These are phyloP conservation scores for Urocyon cinereoargenteus DNA, from an alignment of 2,797 vertebrate species.

Conservation along the genomic window DNA sequence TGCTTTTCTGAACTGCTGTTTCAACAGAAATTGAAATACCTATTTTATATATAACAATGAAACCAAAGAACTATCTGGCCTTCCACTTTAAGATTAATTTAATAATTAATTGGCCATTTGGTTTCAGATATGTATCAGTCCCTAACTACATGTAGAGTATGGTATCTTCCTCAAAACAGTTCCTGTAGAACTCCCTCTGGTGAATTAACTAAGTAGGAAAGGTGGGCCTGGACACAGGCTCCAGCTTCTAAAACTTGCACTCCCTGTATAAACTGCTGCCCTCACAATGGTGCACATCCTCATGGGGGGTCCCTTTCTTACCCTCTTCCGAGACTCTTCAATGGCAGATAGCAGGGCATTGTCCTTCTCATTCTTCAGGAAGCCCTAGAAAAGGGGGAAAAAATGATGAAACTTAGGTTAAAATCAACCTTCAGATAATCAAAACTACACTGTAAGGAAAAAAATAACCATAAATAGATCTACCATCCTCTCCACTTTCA, in stretches of 20 bases:
- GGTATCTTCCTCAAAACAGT: not conserved
- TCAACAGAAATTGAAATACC: constrained; percentile 35
- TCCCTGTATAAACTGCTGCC: not conserved
- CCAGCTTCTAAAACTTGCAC: not conserved
- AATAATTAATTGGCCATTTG: not conserved
- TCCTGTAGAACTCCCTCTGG: not conserved
- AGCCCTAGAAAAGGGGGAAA: constrained; percentile 90
- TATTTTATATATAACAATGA: not conserved
- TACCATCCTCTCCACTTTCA: not conserved
- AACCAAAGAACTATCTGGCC: not conserved
- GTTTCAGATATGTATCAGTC: not conserved
- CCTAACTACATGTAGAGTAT: not conserved
- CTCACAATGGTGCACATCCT: not conserved
- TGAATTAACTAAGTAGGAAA: not conserved
- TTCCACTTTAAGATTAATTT: constrained; percentile 55
- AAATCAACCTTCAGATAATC: constrained; percentile 55
- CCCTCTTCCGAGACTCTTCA: constrained; percentile 98
- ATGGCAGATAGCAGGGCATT: constrained; percentile 98
- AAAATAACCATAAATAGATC: not conserved
- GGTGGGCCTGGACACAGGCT: not conserved
- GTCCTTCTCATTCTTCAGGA: constrained; percentile 99
- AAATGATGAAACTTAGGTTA: constrained; percentile 26
- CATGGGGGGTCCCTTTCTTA: constrained; percentile 86
- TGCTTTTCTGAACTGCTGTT: constrained; percentile 10
- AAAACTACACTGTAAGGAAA: not conserved